Evolutionary conservation across 2,113 vertebrate genomes (phyloP).

Genomic region (Egretta garzetta): DNA sequence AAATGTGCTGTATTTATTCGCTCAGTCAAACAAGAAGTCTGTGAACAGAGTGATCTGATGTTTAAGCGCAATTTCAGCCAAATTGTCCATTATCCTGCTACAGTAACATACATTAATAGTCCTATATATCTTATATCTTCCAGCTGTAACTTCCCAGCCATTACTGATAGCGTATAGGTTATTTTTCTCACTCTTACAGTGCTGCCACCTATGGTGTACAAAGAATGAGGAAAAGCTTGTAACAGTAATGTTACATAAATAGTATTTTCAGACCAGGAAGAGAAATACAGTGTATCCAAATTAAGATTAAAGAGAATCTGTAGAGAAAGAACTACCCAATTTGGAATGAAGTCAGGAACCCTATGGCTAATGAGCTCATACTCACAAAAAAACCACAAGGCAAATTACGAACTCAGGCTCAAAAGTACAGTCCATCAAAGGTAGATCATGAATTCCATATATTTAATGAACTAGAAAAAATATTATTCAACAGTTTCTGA

Average conservation of each 20-base stretch:
- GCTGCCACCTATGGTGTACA: neutral
- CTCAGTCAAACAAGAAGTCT: neutral
- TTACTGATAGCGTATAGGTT: neutral
- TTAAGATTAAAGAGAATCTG: neutral
- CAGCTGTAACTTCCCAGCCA: neutral
- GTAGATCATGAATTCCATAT: neutral
- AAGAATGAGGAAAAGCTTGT: neutral
- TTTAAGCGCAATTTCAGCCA: neutral
- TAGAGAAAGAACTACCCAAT: neutral
- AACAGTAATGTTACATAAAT: neutral
- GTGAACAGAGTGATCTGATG: neutral
- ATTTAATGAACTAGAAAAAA: neutral
- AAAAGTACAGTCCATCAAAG: neutral
- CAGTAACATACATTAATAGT: neutral
- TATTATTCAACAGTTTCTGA: neutral
- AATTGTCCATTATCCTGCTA: neutral
- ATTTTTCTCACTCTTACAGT: neutral
- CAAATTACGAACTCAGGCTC: neutral
- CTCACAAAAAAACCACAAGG: neutral
- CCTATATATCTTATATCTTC: neutral
- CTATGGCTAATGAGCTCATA: slow-evolving; percentile 7
- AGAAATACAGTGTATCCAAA: neutral
- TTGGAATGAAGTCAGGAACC: slow-evolving; percentile 24
- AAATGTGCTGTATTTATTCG: neutral
- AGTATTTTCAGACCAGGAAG: neutral